Evolutionary conservation across 2,888 invertebrate species (phyloP).

Genomic region (Leucophora obtusa): DNA sequence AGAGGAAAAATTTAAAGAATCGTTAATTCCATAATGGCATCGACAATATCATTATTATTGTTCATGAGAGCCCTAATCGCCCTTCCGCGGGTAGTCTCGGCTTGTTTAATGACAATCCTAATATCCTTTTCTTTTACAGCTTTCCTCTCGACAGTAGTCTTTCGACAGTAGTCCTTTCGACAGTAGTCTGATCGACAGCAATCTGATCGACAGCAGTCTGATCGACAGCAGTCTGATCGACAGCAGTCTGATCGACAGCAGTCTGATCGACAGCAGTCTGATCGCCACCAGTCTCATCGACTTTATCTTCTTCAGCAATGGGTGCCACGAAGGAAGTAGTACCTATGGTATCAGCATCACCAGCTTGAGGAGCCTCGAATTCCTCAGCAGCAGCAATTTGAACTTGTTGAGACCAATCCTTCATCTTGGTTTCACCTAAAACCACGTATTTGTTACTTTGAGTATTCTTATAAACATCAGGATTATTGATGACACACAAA

Average conservation of each 20-base stretch:
- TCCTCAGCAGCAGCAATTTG: slow-evolving; percentile 99
- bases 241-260: too few species aligned
- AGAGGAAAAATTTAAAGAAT: slow-evolving; percentile 79
- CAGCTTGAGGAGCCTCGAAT: slow-evolving; percentile 94
- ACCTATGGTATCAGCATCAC: slow-evolving; percentile 84
- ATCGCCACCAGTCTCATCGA: slow-evolving; percentile 97
- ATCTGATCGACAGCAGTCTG: too few species aligned
- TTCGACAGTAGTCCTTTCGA: too few species aligned
- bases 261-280: too few species aligned
- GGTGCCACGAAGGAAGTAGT: slow-evolving; percentile 87
- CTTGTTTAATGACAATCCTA: slow-evolving; percentile 98
- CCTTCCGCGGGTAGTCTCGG: slow-evolving; percentile 94
- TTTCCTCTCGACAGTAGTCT: too few species aligned
- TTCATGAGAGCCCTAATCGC: slow-evolving; percentile 97
- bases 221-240: too few species aligned
- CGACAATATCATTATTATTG: slow-evolving; percentile 99
- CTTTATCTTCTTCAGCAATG: slow-evolving; percentile 94
- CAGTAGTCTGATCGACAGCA: too few species aligned
- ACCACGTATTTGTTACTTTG: slow-evolving; percentile 99
- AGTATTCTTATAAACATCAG: slow-evolving; percentile 98
- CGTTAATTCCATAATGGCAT: slow-evolving; percentile 95
- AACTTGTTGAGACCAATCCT: slow-evolving; percentile 97
- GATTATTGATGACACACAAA: slow-evolving; percentile 98
- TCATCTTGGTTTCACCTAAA: slow-evolving; percentile 99
- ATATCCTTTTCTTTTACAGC: slow-evolving; percentile 99